Evolutionary conservation across 2,888 invertebrate genomes (phyloP).

Genomic region (Harmothoe impar): DNA sequence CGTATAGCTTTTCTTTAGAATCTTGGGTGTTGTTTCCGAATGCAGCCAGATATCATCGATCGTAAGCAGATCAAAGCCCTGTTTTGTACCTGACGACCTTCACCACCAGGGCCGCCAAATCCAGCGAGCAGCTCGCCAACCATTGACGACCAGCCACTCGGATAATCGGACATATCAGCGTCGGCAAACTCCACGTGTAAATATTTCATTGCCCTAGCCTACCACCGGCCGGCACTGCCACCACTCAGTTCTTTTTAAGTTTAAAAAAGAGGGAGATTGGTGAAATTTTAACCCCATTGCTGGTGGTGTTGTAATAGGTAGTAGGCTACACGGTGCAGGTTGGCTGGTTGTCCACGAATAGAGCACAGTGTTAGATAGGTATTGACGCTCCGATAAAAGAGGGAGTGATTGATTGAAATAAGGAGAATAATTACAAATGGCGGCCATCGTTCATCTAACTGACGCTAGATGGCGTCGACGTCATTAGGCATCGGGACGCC

Average conservation of each 20-base stretch:
- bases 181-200: constrained; percentile 20
- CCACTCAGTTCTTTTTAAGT: no score
- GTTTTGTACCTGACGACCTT: constrained; percentile 58
- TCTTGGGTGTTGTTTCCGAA: constrained; percentile 2
- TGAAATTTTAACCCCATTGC: no score
- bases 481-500: constrained; percentile 47
- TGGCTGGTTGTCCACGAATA: not conserved
- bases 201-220: constrained; percentile 44
- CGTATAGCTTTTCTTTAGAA: no score
- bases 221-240: not conserved
- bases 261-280: no score
- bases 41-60: constrained; percentile 34
- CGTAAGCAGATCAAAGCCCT: constrained; percentile 33
- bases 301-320: not conserved
- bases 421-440: constrained; percentile 57
- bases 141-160: constrained; percentile 36
- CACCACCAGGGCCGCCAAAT: constrained; percentile 40
- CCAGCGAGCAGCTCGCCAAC: constrained; percentile 9
- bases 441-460: constrained; percentile 51
- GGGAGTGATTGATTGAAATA: constrained; percentile 52
- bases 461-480: constrained; percentile 52
- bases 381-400: constrained; percentile 43
- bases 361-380: constrained; percentile 17
- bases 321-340: not conserved
- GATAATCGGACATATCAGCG: constrained; percentile 57